Evolutionary conservation across 1,140 invertebrate genomes (phyloP).

Genomic region (Lepidurus arcticus): DNA sequence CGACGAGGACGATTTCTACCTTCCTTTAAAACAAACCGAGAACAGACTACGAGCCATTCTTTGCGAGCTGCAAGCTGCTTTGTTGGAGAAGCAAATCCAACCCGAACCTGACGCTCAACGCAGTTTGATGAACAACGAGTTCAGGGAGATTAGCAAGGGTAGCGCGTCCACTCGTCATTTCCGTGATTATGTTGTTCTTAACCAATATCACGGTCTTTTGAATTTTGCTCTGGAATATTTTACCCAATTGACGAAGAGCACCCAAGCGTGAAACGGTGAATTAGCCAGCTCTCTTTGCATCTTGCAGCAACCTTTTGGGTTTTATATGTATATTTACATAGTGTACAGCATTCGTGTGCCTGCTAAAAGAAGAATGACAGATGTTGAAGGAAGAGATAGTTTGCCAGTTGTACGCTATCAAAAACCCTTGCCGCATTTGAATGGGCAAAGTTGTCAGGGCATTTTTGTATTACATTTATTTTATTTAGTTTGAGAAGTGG

Average conservation of each 20-base stretch:
- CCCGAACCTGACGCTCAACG: conserved; percentile 49
- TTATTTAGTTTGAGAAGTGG: neutral
- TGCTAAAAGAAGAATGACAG: neutral
- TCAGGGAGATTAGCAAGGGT: conserved; percentile 45
- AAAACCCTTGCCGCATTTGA: neutral
- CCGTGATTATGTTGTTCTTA: conserved; percentile 59
- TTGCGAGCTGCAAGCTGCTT: conserved; percentile 52
- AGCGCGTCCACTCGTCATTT: conserved; percentile 48
- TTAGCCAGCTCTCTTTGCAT: neutral
- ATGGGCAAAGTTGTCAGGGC: neutral
- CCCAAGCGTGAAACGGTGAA: neutral
- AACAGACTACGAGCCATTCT: conserved; percentile 52
- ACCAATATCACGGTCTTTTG: conserved; percentile 59
- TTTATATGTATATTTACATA: neutral
- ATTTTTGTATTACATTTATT: neutral
- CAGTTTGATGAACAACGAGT: conserved; percentile 52
- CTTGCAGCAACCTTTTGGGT: neutral
- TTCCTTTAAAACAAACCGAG: conserved; percentile 53
- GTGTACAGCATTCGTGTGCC: conserved; percentile 6
- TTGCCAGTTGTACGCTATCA: neutral
- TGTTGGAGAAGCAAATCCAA: conserved; percentile 51
- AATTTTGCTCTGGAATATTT: conserved; percentile 43
- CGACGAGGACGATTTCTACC: conserved; percentile 47
- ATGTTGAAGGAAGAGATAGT: neutral
- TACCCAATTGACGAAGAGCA: neutral